These are phyloP conservation scores for Ictalurus punctatus DNA, from an alignment of 2,113 vertebrate genomes.

Conservation along the genomic window DNA sequence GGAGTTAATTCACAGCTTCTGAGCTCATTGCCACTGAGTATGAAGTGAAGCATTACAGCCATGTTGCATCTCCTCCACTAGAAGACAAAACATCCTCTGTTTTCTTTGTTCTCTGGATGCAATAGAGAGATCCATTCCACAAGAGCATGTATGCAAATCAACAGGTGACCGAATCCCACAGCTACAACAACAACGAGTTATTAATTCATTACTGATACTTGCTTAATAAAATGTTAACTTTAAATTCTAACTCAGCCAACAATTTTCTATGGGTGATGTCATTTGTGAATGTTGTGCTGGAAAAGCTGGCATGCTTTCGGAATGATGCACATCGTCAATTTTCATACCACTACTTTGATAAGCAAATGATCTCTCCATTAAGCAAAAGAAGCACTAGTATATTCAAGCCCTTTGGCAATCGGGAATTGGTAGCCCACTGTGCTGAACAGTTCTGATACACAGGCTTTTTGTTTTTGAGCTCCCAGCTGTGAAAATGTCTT, in stretches of 20 bases:
- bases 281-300: background rate
- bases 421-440: background rate
- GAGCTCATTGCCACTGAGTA: background rate
- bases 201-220: background rate
- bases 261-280: background rate
- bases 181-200: background rate
- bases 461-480: conserved; percentile 1
- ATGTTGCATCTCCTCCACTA: background rate
- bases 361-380: conserved; percentile 46
- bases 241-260: background rate
- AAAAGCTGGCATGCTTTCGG: background rate
- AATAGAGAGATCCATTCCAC: conserved; percentile 12
- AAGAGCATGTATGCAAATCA: conserved; percentile 16
- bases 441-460: background rate
- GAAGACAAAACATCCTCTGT: conserved; percentile 20
- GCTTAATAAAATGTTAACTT: background rate
- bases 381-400: conserved; percentile 34
- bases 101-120: conserved; percentile 21
- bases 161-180: conserved; percentile 20
- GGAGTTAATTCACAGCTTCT: background rate
- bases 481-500: conserved; percentile 1
- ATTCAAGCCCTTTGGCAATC: conserved; percentile 11
- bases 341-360: conserved; percentile 45
- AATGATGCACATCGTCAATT: background rate
- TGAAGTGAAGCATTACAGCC: background rate